Conservation (phyloP, 2,888 invertebrate genomes). For the Troilus luridus region DNA sequence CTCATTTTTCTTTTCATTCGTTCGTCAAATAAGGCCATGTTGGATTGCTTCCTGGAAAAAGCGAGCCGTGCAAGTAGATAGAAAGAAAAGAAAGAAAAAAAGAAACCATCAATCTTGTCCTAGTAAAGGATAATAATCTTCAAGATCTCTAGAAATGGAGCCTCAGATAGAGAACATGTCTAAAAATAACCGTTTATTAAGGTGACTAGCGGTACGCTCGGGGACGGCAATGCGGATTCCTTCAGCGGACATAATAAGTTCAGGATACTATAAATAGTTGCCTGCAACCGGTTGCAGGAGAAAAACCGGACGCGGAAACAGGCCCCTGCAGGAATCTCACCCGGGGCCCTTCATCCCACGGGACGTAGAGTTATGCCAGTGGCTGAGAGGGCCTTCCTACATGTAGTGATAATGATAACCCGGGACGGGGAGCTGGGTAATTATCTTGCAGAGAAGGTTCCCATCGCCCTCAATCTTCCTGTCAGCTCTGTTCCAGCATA, state of each 20-base stretch:
- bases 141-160: conserved; percentile 3
- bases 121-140: conserved; percentile 34
- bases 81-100: neutral
- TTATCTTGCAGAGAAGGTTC: neutral
- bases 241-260: conserved; percentile 25
- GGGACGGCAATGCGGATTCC: conserved; percentile 37
- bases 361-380: neutral
- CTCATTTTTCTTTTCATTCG: neutral
- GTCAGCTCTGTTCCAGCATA: neutral
- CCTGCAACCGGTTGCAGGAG: conserved; percentile 43
- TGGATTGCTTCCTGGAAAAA: neutral
- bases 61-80: neutral
- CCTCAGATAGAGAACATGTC: conserved; percentile 18
- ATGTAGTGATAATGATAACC: neutral
- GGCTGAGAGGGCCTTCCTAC: neutral
- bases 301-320: conserved; percentile 50
- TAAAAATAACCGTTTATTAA: conserved; percentile 47
- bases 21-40: neutral
- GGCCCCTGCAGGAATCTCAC: conserved; percentile 10
- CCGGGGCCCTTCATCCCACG: neutral
- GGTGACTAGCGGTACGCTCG: conserved; percentile 25
- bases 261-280: conserved; percentile 35
- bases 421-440: neutral
- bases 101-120: neutral
- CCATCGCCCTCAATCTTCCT: neutral